These are phyloP conservation scores for Platyrinchus mystaceus DNA, from an alignment of 2,797 vertebrate genomes.

Conservation along the genomic window DNA sequence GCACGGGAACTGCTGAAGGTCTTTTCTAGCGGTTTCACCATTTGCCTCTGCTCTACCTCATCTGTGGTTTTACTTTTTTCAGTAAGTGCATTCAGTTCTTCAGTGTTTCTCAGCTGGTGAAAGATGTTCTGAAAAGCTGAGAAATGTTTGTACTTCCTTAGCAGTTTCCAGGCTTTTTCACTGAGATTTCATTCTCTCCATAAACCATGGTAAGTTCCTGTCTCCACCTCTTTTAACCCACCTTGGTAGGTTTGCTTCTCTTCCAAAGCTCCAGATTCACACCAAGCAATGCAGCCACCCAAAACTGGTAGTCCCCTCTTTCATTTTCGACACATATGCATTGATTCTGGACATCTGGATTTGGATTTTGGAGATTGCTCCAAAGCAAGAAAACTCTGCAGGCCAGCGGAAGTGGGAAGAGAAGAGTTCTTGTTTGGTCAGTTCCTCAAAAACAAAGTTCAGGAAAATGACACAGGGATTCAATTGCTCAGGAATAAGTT, in stretches of 20 bases:
- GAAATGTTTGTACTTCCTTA: too few species aligned
- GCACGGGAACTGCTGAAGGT: neutral
- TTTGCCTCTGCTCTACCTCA: neutral
- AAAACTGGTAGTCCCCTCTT: too few species aligned
- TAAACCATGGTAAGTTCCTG: too few species aligned
- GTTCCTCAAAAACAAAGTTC: neutral
- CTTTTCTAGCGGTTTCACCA: neutral
- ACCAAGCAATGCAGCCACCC: too few species aligned
- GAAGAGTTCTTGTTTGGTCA: neutral
- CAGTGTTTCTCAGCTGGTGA: too few species aligned
- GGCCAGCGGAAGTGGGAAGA: neutral
- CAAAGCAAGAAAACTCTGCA: neutral
- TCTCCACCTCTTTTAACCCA: too few species aligned
- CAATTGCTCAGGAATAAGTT: neutral
- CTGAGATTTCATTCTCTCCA: too few species aligned
- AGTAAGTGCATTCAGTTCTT: neutral
- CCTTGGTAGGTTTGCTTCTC: too few species aligned
- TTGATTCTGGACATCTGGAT: neutral
- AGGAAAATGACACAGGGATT: neutral
- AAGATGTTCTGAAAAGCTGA: too few species aligned
- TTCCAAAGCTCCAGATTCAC: too few species aligned
- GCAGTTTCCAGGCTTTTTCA: too few species aligned
- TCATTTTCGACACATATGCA: too few species aligned
- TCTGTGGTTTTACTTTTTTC: neutral
- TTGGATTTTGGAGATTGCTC: neutral